Conservation (phyloP, 1,140 invertebrate species). For the Ceratosolen solmsi region DNA sequence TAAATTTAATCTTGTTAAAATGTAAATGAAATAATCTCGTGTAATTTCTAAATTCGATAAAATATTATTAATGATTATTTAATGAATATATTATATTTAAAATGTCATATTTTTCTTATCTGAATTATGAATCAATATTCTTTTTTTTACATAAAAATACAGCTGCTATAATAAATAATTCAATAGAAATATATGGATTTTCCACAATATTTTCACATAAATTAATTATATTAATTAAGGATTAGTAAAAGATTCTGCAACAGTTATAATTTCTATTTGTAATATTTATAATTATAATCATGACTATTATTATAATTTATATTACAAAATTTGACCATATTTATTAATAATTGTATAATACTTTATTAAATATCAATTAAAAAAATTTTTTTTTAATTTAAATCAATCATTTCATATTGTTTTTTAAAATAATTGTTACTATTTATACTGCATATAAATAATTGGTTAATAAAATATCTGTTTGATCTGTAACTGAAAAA, state of each 20-base stretch:
- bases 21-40: conserved; percentile 38
- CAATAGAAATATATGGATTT: conserved; percentile 67
- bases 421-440: too few species aligned
- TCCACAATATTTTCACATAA: conserved; percentile 56
- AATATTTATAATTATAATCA: too few species aligned
- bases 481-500: conserved; percentile 66
- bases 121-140: conserved; percentile 54
- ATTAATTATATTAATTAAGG: conserved; percentile 61
- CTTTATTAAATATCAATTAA: conserved; percentile 56
- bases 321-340: too few species aligned
- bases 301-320: too few species aligned
- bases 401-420: background rate
- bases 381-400: background rate
- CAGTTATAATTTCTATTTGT: conserved; percentile 65
- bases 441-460: conserved; percentile 61
- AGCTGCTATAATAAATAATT: conserved; percentile 69
- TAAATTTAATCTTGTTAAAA: conserved; percentile 63
- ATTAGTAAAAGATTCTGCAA: conserved; percentile 62
- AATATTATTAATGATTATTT: too few species aligned
- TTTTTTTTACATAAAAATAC: conserved; percentile 61
- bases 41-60: background rate
- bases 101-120: conserved; percentile 58
- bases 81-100: conserved; percentile 55
- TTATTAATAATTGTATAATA: conserved; percentile 60
- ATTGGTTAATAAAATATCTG: conserved; percentile 67